phyloP scores from a whole-genome alignment of 2,888 invertebrate genomes.

The Nysson spinosus region DNA sequence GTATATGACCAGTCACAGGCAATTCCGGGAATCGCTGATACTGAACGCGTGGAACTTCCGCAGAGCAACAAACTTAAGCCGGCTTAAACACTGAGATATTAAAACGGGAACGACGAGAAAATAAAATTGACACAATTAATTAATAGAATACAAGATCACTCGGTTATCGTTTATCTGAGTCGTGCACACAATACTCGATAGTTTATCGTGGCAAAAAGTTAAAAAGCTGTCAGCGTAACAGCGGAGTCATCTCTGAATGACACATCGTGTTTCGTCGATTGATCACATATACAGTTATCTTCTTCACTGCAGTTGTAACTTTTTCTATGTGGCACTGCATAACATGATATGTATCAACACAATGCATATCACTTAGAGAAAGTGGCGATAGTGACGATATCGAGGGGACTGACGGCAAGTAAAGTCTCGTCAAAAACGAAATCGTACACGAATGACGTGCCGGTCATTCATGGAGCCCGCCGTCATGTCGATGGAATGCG shows the following conservation, averaged over 20 bases:
- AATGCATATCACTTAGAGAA: constrained; percentile 5
- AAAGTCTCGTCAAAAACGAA: constrained; percentile 57
- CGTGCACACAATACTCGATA: no score
- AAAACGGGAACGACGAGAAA: constrained; percentile 5
- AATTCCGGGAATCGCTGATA: no score
- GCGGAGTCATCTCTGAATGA: constrained; percentile 64
- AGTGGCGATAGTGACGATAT: constrained; percentile 2
- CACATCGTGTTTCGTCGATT: constrained; percentile 64
- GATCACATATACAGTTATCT: constrained; percentile 19
- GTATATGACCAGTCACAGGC: no score
- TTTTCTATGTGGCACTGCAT: constrained; percentile 4
- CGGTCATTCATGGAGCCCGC: constrained; percentile 73
- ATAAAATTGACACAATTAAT: no score
- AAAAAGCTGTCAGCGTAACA: constrained; percentile 22
- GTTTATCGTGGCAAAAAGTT: background rate
- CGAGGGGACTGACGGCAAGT: constrained; percentile 10
- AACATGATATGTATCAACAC: background rate
- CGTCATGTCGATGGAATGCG: constrained; percentile 74
- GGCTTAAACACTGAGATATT: constrained; percentile 23
- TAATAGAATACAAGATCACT: no score
- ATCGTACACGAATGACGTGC: constrained; percentile 68
- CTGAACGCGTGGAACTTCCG: no score
- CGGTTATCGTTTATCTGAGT: no score
- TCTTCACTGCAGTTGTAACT: constrained; percentile 7
- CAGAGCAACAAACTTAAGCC: constrained; percentile 33